These are phyloP conservation scores for Drosophila ezoana DNA, from an alignment of 2,888 invertebrate species.

Conservation along the genomic window DNA sequence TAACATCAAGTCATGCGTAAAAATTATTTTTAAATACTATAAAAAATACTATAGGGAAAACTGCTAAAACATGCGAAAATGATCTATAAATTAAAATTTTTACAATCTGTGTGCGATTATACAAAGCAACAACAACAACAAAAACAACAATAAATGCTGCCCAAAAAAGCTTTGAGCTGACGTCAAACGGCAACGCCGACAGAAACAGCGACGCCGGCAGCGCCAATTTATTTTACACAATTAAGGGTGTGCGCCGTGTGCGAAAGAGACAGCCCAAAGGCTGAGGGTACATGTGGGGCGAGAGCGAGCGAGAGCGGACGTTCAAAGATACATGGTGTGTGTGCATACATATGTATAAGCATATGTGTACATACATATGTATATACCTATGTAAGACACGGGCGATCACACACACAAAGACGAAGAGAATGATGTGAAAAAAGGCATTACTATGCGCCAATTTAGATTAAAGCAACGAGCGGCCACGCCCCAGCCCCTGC, in stretches of 20 bases:
- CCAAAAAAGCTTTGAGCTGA: constrained; percentile 79
- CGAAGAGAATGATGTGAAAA: constrained; percentile 29
- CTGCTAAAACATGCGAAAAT: constrained; percentile 77
- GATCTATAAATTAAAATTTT: constrained; percentile 81
- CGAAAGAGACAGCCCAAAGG: constrained; percentile 14
- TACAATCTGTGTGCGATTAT: constrained; percentile 80
- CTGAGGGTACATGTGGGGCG: constrained; percentile 13
- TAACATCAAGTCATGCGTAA: constrained; percentile 77
- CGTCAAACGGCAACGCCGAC: constrained; percentile 68
- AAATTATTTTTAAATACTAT: constrained; percentile 40
- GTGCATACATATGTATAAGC: background rate
- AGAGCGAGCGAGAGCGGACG: constrained; percentile 15
- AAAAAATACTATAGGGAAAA: constrained; percentile 7
- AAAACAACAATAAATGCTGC: constrained; percentile 58
- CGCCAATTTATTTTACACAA: constrained; percentile 82
- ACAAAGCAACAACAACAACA: constrained; percentile 41
- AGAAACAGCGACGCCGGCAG: constrained; percentile 54
- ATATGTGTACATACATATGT: constrained; percentile 23
- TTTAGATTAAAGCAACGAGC: constrained; percentile 76
- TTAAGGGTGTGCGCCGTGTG: constrained; percentile 74
- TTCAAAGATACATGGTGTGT: constrained; percentile 6
- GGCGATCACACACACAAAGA: constrained; percentile 58
- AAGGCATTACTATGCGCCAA: constrained; percentile 77
- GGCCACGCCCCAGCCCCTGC: constrained; percentile 63
- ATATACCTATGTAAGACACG: constrained; percentile 58